These are phyloP conservation scores for Podarcis muralis DNA, from an alignment of 2,113 vertebrate genomes.

Conservation along the genomic window DNA sequence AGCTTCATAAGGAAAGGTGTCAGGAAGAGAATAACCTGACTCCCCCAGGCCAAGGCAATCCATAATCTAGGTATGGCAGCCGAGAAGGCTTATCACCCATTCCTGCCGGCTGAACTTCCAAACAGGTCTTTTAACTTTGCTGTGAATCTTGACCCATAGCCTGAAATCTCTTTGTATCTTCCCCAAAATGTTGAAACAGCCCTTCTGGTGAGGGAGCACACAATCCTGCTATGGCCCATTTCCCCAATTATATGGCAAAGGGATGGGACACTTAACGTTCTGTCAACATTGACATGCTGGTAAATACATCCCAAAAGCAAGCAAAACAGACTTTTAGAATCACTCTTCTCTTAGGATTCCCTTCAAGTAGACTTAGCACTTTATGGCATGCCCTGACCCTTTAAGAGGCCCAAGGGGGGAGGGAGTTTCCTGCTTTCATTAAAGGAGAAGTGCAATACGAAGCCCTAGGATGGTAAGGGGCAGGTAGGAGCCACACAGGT, in stretches of 20 bases:
- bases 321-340: neutral
- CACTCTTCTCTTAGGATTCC: neutral
- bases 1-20: neutral
- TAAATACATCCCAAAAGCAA: constrained; percentile 5
- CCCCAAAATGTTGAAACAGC: neutral
- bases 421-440: no score
- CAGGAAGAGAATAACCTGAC: neutral
- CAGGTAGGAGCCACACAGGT: no score
- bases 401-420: no score
- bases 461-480: no score
- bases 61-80: neutral
- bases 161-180: neutral
- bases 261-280: neutral
- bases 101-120: neutral
- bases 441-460: no score
- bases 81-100: neutral
- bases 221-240: neutral
- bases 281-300: neutral
- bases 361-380: neutral
- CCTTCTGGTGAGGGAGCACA: neutral
- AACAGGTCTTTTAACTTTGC: neutral
- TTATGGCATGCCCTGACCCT: no score
- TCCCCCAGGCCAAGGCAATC: neutral
- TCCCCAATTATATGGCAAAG: neutral
- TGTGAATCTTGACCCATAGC: neutral